Evolutionary conservation across 2,113 vertebrate genomes (phyloP), one percentile per base, ranked within the genome.

Genomic region (Tachysurus fulvidraco): DNA sequence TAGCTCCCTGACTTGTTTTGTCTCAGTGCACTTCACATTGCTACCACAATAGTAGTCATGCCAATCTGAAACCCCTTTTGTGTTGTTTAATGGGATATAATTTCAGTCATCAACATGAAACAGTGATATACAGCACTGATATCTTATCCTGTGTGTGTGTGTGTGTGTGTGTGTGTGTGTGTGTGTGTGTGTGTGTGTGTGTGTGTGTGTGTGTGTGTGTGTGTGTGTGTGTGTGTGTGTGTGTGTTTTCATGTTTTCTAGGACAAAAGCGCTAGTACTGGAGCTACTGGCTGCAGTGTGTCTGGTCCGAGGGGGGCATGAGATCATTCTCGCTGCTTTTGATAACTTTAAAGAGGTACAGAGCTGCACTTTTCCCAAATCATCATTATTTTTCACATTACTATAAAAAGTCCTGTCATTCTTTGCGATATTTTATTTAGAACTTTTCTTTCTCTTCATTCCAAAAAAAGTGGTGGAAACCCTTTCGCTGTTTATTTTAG

Each of bases 331-430:
- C 0, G 96, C 98, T 0, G 98, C 98, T 19, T 99, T 99, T 28
- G 98, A 99, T 95, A 97, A 99, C 94, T 99, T 99, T 94, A 98
- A 99, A 94, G 97, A 99, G 97, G 98, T 99, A 83, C 54, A 28
- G 13, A 55, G 17, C 65, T 82, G 12, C 52, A 46, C 17, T 52
- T 23, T 67, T n/a, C 25, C 2, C 8, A 9, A 50, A 64, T n/a
- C 36, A 81, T 21, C 46, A 17, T 64, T 46, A 52, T 65, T 65
- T 67, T 28, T n/a, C 41, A 59, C 54, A 41, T n/a, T 81, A 44
- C 36, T 44, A 13, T 52, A 28, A 4, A 54, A 52, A 17, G 21
- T 52, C 16, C 28, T 57, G 52, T 79, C n/a, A 57, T 57, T 14
- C 7, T 30, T 4, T 78, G 25, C 50, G 17, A 30, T 17, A 19